Evolutionary conservation across 1,140 invertebrate genomes (phyloP).

Genomic region (Zophobas atratus): DNA sequence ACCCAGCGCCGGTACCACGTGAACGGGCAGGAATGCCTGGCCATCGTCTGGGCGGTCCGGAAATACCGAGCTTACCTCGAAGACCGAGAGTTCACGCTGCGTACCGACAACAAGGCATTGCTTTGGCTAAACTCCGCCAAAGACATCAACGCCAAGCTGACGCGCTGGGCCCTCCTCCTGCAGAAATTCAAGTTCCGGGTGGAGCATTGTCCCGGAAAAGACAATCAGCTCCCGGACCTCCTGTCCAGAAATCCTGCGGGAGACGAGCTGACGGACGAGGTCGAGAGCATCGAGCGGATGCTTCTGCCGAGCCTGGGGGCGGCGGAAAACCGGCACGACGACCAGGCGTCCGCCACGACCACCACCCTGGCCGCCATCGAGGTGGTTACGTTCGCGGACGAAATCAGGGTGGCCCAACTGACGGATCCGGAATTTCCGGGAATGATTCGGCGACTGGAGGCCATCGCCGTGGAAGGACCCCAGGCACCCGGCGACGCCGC

Average conservation of each 20-base stretch:
- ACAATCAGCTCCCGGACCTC: slow-evolving; percentile 59
- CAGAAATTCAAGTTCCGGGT: slow-evolving; percentile 59
- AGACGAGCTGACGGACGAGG: not conserved
- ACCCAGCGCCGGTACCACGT: not conserved
- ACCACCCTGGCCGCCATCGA: not conserved
- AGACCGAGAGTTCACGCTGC: slow-evolving; percentile 47
- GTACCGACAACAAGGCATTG: slow-evolving; percentile 22
- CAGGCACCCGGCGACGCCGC: slow-evolving; percentile 5
- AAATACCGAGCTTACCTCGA: slow-evolving; percentile 61
- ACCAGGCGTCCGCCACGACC: not conserved
- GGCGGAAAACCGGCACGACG: not conserved
- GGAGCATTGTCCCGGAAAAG: slow-evolving; percentile 55
- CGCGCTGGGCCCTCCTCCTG: slow-evolving; percentile 59
- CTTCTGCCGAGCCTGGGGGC: not conserved
- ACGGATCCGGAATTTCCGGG: not conserved
- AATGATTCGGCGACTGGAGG: not conserved
- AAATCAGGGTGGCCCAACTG: not conserved
- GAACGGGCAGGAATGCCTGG: slow-evolving; percentile 48
- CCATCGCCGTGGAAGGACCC: not conserved
- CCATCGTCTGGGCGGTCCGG: slow-evolving; percentile 62
- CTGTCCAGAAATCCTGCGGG: slow-evolving; percentile 22
- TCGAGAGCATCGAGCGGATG: not conserved
- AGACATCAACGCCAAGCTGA: slow-evolving; percentile 55
- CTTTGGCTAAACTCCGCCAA: not conserved
- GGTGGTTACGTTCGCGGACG: not conserved